Base-by-base conservation (phyloP, 1,140 invertebrate species). In the Drosophila orosa region DNA sequence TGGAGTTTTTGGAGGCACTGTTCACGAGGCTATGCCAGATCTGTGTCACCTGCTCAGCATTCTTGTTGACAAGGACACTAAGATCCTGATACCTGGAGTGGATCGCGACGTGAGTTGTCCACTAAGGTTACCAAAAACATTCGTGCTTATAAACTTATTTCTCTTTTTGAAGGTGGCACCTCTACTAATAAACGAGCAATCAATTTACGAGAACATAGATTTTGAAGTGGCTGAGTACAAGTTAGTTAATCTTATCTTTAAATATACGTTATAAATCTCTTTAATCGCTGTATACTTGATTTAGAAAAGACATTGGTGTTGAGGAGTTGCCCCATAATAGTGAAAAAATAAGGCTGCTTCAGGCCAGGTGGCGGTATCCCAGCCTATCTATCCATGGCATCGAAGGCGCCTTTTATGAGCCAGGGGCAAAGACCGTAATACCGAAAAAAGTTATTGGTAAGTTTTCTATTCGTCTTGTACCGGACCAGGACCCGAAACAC, bases 401-500 rank as follows among this genome's bases (percentile, higher is more conserved):
- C 89, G 93, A 94, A 92, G 94, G 93, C 17, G 98, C 98, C 13
- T 99, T 99, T 85, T 95, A 95, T 92, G 98, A 98, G 74, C 93
- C 96, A 17, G 98, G 98, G 45, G 95, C 95, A 29, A 99, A 99
- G 91, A 99, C 98, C 63, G 98, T 99, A 0, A 99, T 99, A 82
- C 98, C 98, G 2, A 93, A 95, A 39, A 98, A 98, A 92, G 98
- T 99, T 0, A 96, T 95, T 85, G 98, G 98, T 31, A 99, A 99
- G 92, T 99, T 99, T 92, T 99, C 98, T 0, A 96, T 99, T 75
- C 95, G 98, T 74, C 95, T 98, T 79, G 98, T 99, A 0, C 98
- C 98, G 2, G 94, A 99, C 91, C 98, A 98, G 94, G 94, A 95
- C 40, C 97, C 97, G 1, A 94, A 95, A 35, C 93, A 96, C 78